phyloP scores from a whole-genome alignment of 2,113 vertebrate species.

The Corynorhinus townsendii region DNA sequence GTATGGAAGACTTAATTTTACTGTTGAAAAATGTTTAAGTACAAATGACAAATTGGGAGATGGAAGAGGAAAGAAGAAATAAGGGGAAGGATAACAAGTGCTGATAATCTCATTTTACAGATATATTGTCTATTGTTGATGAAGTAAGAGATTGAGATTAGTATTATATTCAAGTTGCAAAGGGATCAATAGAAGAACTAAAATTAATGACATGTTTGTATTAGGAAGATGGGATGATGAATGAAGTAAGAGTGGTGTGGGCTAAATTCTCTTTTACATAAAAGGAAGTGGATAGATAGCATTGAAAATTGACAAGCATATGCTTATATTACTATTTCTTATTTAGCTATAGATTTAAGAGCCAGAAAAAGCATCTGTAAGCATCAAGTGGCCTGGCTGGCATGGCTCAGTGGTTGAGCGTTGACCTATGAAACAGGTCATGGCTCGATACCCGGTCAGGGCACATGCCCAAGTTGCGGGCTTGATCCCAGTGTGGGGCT shows the following conservation, averaged over 20 bases:
- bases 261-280: background rate
- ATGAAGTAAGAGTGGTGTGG: background rate
- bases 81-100: background rate
- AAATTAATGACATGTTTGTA: background rate
- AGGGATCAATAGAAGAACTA: conserved; percentile 3
- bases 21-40: conserved; percentile 1
- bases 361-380: background rate
- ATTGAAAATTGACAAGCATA: conserved; percentile 12
- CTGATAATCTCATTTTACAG: background rate
- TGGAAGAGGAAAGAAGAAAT: conserved; percentile 7
- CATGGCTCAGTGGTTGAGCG: no score
- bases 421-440: no score
- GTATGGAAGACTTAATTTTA: background rate
- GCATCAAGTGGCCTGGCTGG: background rate
- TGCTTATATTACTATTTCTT: background rate
- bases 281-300: background rate
- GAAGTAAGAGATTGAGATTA: background rate
- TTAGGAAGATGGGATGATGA: background rate
- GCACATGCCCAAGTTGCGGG: no score
- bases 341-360: conserved; percentile 28
- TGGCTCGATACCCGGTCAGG: no score
- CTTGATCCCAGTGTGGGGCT: no score
- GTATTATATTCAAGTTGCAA: background rate
- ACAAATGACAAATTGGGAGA: background rate
- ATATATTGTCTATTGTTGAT: background rate